Percentiles rank a stretch among this genome's conserved stretches.
phyloP scores from a whole-genome alignment of 2,888 invertebrate genomes.

The Achlya flavicornis region DNA sequence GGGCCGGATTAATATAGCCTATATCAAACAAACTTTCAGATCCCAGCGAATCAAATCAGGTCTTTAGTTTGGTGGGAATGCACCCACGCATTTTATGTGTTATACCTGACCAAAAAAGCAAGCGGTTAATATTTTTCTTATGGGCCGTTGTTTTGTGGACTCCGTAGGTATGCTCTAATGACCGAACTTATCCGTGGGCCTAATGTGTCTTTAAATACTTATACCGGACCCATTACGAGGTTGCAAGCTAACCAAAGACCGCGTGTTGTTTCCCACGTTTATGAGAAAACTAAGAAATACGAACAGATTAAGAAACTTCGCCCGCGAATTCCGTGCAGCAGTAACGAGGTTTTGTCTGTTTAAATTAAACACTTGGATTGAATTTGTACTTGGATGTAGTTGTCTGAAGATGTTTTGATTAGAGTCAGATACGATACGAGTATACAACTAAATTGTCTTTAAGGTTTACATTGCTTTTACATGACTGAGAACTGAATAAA shows the following conservation, averaged over 20 bases:
- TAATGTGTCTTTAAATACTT: slow-evolving; percentile 73
- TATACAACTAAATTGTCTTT: background rate
- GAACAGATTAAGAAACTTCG: slow-evolving; percentile 70
- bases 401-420: slow-evolving; percentile 19
- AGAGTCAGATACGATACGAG: slow-evolving; percentile 4
- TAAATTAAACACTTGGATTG: slow-evolving; percentile 61
- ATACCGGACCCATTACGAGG: slow-evolving; percentile 51
- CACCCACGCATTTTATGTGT: no score
- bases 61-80: no score
- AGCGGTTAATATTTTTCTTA: background rate
- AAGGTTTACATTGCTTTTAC: background rate
- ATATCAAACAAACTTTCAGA: no score
- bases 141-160: background rate
- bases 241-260: slow-evolving; percentile 21
- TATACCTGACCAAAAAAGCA: no score
- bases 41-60: no score
- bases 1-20: background rate
- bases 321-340: slow-evolving; percentile 49
- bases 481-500: background rate
- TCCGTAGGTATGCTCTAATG: slow-evolving; percentile 55
- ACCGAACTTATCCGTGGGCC: slow-evolving; percentile 58
- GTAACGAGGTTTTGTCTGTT: slow-evolving; percentile 67
- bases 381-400: slow-evolving; percentile 30
- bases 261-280: slow-evolving; percentile 62
- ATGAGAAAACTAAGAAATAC: slow-evolving; percentile 70